Evolutionary conservation across 2,888 invertebrate genomes (phyloP), one percentile per base, ranked within the genome.

Genomic region (Diaprepes abbreviatus): DNA sequence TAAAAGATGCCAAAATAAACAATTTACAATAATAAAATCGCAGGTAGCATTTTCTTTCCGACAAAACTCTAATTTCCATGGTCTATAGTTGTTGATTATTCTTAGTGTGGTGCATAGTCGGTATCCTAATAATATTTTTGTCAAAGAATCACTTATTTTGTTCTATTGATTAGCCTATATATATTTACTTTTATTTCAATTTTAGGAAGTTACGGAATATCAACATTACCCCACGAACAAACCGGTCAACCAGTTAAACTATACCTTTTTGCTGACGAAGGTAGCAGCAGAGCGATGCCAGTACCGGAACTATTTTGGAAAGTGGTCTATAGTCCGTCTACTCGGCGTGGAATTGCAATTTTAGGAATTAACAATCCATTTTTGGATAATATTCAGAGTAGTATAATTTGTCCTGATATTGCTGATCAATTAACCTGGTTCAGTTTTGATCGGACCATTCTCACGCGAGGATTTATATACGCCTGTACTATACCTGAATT

Each of bases 291-390:
- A 17, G 80, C 74, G 2, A 73, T 89, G 59, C 88, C 88, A 0
- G 87, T 88, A 6, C 89, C 89, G 0, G 85, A 83, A 75, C 66
- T 88, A 4, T 87, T 84, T 69, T 90, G 88, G 86, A 89, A 89
- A 75, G 87, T 90, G 4, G 85, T 87, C 0, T 87, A 89, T 75
- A 88, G 90, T 67, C 83, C 86, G 1, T 75, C 76, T 0, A 83
- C 82, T 17, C 12, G 12, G 17, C 78, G 85, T 0, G 90, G 88
- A 0, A 85, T 88, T 0, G 91, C 87, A 0, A 87, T 90, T 74
- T 77, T 91, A 9, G 87, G 89, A 40, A 85, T 89, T 66, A 91
- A 91, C 82, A 90, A 91, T 78, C 91, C 91, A 0, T 80, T 83
- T 62, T 70, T 79, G 10, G 74, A 73, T 17, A 48, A 77, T 52